These are phyloP conservation scores for Phengaris arion DNA, from an alignment of 2,888 invertebrate genomes.

Conservation along the genomic window DNA sequence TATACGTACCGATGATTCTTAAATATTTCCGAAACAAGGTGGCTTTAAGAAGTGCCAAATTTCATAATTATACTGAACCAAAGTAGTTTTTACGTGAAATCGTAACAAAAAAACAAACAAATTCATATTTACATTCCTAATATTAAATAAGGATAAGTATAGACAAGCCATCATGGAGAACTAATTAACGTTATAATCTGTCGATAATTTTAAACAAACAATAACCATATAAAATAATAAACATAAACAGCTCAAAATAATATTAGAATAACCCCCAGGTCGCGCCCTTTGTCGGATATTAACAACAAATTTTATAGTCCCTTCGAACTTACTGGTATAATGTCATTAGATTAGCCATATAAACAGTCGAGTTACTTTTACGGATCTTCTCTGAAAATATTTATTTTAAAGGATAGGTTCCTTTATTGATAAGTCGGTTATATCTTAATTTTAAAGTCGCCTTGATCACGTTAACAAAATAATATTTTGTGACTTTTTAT, in stretches of 20 bases:
- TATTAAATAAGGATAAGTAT: too few relatives aligned
- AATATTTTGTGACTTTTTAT: too few relatives aligned
- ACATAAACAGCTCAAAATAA: conserved; percentile 8
- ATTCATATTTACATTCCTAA: too few relatives aligned
- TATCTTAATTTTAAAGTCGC: background rate
- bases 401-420: background rate
- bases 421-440: background rate
- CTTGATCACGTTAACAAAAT: too few relatives aligned
- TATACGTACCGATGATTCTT: too few relatives aligned
- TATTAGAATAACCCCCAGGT: background rate
- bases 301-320: conserved; percentile 17
- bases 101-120: too few relatives aligned
- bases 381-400: background rate
- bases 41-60: too few relatives aligned
- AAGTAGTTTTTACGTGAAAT: too few relatives aligned
- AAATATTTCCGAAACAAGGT: too few relatives aligned
- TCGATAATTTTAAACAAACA: conserved; percentile 10
- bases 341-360: background rate
- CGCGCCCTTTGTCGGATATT: conserved; percentile 5
- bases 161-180: background rate
- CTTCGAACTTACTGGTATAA: background rate
- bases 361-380: background rate
- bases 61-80: too few relatives aligned
- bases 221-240: conserved; percentile 1
- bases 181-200: background rate